These are phyloP conservation scores for Aegotheles bennettii DNA, from an alignment of 2,113 vertebrate genomes.

Conservation along the genomic window DNA sequence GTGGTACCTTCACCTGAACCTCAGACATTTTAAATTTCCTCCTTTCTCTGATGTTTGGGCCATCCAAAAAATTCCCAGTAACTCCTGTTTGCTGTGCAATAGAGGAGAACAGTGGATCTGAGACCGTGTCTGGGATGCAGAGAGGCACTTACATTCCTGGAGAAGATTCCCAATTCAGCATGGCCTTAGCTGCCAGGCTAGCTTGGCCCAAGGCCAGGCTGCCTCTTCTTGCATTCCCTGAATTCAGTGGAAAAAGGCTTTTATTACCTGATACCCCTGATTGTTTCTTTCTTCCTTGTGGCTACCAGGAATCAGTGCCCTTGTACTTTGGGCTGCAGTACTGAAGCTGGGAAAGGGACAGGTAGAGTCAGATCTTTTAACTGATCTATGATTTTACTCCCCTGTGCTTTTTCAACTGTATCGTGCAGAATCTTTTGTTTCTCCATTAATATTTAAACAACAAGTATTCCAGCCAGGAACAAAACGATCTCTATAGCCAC, in stretches of 20 bases:
- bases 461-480: neutral
- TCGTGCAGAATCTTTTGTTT: neutral
- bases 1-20: neutral
- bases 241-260: neutral
- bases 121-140: neutral
- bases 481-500: neutral
- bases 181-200: fast-evolving
- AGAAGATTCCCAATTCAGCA: neutral
- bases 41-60: neutral
- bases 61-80: neutral
- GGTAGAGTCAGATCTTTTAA: neutral
- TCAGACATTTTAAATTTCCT: neutral
- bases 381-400: neutral
- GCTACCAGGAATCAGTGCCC: neutral
- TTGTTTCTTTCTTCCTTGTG: neutral
- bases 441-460: neutral
- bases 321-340: neutral
- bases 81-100: neutral
- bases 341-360: neutral
- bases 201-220: neutral
- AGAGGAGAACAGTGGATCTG: neutral
- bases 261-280: neutral
- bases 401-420: neutral
- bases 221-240: neutral
- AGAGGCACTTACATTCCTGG: neutral